Conservation (phyloP, 2,888 invertebrate species). For the Cosmopolites sordidus region DNA sequence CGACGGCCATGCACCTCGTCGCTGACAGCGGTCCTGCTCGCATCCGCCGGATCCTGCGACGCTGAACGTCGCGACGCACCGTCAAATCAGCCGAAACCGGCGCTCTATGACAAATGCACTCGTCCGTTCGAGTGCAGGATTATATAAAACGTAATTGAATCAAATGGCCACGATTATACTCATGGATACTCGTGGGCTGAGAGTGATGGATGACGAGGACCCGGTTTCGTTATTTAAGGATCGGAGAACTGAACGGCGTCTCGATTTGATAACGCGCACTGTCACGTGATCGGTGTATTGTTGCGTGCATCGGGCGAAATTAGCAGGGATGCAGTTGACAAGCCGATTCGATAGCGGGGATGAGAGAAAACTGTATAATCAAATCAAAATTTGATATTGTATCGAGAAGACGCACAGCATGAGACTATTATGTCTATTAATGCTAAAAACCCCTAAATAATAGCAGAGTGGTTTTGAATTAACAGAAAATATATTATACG, state of each 20-base stretch:
- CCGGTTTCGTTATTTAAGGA: not conserved
- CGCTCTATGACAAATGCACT: slow-evolving; percentile 50
- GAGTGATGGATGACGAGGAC: slow-evolving; percentile 38
- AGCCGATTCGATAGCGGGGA: too few relatives aligned
- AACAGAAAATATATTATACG: too few relatives aligned
- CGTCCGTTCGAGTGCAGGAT: slow-evolving; percentile 47
- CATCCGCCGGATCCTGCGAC: slow-evolving; percentile 33
- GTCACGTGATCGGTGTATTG: too few relatives aligned
- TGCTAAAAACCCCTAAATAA: too few relatives aligned
- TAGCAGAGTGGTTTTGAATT: too few relatives aligned
- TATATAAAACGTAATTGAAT: slow-evolving; percentile 51
- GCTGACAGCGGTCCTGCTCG: slow-evolving; percentile 54
- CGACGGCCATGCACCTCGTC: slow-evolving; percentile 45
- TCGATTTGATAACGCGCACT: too few relatives aligned
- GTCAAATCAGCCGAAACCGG: slow-evolving; percentile 49
- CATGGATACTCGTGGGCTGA: slow-evolving; percentile 29
- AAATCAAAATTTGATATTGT: too few relatives aligned
- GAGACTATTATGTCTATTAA: too few relatives aligned
- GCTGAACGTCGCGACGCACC: slow-evolving; percentile 50
- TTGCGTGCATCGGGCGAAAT: too few relatives aligned
- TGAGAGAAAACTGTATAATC: too few relatives aligned
- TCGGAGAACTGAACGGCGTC: not conserved
- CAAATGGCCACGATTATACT: slow-evolving; percentile 44
- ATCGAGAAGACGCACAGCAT: too few relatives aligned
- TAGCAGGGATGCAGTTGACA: too few relatives aligned